Conservation (phyloP, 2,113 vertebrate genomes). For the Progne subis region DNA sequence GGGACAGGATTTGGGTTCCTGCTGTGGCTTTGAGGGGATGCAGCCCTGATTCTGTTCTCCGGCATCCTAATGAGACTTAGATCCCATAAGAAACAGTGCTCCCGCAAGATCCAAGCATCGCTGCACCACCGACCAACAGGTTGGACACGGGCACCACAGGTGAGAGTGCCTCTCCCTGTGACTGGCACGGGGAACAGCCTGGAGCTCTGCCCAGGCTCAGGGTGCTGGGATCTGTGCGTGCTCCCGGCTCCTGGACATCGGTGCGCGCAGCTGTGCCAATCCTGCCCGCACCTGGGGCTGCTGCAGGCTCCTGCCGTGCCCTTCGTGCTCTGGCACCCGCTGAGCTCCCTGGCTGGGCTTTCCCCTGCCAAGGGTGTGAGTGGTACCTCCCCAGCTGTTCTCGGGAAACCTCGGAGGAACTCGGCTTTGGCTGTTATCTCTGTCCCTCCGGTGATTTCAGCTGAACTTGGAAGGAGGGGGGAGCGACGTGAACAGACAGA, state of each 20-base stretch:
- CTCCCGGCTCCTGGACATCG: background rate
- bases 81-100: background rate
- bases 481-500: background rate
- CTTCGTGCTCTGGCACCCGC: background rate
- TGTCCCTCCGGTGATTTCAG: background rate
- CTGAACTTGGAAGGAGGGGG: background rate
- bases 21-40: background rate
- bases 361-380: background rate
- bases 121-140: background rate
- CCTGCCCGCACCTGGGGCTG: background rate
- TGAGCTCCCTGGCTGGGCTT: background rate
- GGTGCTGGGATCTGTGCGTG: background rate
- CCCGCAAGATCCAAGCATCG: background rate
- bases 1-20: background rate
- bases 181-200: background rate
- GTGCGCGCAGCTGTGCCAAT: background rate
- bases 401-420: background rate
- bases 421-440: background rate
- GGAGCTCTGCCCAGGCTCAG: background rate
- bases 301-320: background rate
- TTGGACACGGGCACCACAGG: background rate
- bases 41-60: background rate
- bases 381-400: background rate
- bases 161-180: accelerated
- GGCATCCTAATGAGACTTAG: background rate